These are phyloP conservation scores for Yponomeuta sedellus DNA, from an alignment of 2,888 invertebrate genomes.

Conservation along the genomic window DNA sequence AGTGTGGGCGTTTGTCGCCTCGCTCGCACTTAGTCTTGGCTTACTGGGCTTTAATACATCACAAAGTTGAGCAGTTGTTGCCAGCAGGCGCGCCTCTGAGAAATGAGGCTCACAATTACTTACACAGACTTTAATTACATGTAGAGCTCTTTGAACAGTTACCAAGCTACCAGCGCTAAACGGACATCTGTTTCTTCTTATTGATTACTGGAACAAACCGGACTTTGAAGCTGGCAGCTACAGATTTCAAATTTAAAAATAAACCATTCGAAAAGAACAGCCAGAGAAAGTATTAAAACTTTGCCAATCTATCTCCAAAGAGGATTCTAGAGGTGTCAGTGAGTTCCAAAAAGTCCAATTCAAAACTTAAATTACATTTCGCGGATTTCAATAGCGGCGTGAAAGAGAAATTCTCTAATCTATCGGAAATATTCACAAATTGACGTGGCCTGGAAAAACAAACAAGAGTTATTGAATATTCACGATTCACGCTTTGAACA, in stretches of 20 bases:
- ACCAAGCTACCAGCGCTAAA: not conserved
- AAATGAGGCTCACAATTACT: constrained; percentile 9
- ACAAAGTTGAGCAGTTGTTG: constrained; percentile 12
- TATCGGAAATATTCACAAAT: not conserved
- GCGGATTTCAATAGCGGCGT: not conserved
- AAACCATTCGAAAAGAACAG: not conserved
- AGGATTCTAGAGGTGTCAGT: not conserved
- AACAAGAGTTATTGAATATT: not conserved
- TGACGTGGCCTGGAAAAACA: not conserved
- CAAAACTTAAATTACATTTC: not conserved
- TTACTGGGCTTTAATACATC: constrained; percentile 13
- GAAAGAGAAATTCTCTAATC: not conserved
- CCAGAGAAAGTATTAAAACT: not conserved
- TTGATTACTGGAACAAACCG: not conserved
- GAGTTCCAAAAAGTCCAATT: not conserved
- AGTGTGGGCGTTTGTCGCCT: constrained; percentile 12
- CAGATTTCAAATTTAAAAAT: not conserved
- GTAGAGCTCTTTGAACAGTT: not conserved
- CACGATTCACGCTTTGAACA: no score
- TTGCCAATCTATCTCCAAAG: not conserved
- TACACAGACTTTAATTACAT: constrained; percentile 1
- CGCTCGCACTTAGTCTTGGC: constrained; percentile 11
- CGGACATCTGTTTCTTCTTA: not conserved
- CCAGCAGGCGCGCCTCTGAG: constrained; percentile 8
- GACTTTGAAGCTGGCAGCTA: not conserved